Conservation (phyloP, 2,113 vertebrate species). For the Sardina pilchardus region DNA sequence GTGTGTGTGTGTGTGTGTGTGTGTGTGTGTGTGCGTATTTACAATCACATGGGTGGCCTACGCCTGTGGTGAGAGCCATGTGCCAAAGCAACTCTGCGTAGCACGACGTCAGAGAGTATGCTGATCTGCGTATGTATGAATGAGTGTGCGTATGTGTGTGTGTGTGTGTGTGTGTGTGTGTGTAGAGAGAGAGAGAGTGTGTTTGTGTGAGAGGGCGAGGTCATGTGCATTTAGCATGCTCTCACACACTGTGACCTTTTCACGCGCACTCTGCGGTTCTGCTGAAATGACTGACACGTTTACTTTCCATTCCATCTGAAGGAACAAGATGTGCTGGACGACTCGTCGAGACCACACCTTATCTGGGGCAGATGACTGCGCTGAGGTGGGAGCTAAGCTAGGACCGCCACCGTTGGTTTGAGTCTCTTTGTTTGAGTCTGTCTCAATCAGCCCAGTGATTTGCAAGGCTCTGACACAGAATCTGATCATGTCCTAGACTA, state of each 20-base stretch:
- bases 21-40: constrained; percentile 10
- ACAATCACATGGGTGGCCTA: background rate
- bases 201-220: background rate
- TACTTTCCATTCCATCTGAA: constrained; percentile 27
- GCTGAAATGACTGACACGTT: constrained; percentile 10
- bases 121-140: background rate
- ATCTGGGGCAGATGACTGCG: no score
- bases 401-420: no score
- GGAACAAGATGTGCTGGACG: constrained; percentile 17
- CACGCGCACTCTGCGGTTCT: background rate
- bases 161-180: background rate
- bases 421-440: no score
- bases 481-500: no score
- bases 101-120: background rate
- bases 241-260: constrained; percentile 13
- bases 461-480: no score
- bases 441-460: no score
- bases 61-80: background rate
- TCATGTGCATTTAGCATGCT: background rate
- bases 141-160: background rate
- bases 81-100: background rate
- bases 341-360: background rate
- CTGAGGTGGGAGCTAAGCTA: no score
- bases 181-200: background rate
- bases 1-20: background rate